Conservation (phyloP, 2,888 invertebrate species). For the Drosophila merina region DNA sequence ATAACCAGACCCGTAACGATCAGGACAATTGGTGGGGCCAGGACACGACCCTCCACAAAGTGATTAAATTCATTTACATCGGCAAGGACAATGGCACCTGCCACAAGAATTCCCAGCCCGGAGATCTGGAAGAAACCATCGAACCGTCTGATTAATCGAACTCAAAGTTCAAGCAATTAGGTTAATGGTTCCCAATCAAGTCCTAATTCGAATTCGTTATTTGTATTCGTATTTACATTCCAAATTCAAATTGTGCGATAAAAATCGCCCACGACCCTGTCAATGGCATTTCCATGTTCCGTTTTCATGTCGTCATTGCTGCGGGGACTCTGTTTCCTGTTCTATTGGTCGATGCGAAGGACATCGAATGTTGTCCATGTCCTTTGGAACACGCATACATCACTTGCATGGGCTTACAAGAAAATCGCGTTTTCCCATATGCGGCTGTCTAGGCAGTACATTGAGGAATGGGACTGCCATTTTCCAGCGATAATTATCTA, state of each 20-base stretch:
- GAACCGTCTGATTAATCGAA: background rate
- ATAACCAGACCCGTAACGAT: slow-evolving; percentile 90
- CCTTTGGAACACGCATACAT: slow-evolving; percentile 24
- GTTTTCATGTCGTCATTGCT: slow-evolving; percentile 33
- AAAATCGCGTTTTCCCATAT: slow-evolving; percentile 21
- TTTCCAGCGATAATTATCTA: slow-evolving; percentile 33
- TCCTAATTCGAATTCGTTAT: slow-evolving; percentile 14
- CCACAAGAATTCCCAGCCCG: slow-evolving; percentile 86
- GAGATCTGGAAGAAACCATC: slow-evolving; percentile 84
- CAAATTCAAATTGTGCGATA: slow-evolving; percentile 68
- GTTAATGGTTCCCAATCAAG: slow-evolving; percentile 63
- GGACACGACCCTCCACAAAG: slow-evolving; percentile 88
- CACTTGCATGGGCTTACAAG: slow-evolving; percentile 23
- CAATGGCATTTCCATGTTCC: slow-evolving; percentile 53
- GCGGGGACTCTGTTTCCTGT: background rate
- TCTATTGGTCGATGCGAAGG: slow-evolving; percentile 48
- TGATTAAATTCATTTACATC: slow-evolving; percentile 87
- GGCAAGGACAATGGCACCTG: slow-evolving; percentile 86
- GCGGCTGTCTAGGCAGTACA: background rate
- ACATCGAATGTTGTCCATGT: slow-evolving; percentile 28
- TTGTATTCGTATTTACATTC: slow-evolving; percentile 43
- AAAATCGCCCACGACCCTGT: slow-evolving; percentile 49
- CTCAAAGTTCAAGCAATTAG: slow-evolving; percentile 47
- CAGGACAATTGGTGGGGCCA: slow-evolving; percentile 89
- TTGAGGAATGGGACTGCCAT: slow-evolving; percentile 29